phyloP scores from a whole-genome alignment of 2,113 vertebrate genomes.

The Tachycineta bicolor region DNA sequence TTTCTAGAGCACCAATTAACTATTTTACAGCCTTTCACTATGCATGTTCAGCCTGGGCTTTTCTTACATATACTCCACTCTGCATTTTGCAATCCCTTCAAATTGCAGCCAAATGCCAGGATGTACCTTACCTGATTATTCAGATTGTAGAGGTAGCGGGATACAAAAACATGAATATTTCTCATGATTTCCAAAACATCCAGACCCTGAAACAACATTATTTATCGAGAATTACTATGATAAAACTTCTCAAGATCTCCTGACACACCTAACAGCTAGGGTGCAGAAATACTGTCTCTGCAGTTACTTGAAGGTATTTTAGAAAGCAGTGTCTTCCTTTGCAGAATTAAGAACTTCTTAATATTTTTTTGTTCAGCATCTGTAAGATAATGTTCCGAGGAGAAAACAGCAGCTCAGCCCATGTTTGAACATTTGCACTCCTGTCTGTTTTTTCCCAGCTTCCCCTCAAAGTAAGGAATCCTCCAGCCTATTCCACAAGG shows the following conservation, averaged over 20 bases:
- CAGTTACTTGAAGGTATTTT: background rate
- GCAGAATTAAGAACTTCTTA: background rate
- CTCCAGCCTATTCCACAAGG: background rate
- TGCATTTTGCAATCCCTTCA: background rate
- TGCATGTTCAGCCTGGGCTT: background rate
- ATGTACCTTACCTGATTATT: constrained; percentile 90
- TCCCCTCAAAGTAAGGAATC: background rate
- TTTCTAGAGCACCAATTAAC: background rate
- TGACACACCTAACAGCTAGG: background rate
- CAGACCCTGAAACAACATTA: constrained; percentile 83
- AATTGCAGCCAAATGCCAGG: background rate
- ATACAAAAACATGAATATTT: constrained; percentile 99
- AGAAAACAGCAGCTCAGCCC: background rate
- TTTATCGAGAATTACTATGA: background rate
- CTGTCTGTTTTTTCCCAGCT: background rate
- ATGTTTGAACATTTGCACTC: background rate
- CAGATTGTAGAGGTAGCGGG: constrained; percentile 97
- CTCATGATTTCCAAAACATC: constrained; percentile 99
- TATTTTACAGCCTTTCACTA: background rate
- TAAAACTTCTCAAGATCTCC: background rate
- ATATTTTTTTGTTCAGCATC: background rate
- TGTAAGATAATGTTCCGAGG: background rate
- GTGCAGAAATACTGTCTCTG: background rate
- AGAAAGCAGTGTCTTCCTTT: background rate
- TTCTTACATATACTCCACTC: rapidly evolving